phyloP scores from a whole-genome alignment of 2,113 vertebrate genomes.

The Cebus imitator region DNA sequence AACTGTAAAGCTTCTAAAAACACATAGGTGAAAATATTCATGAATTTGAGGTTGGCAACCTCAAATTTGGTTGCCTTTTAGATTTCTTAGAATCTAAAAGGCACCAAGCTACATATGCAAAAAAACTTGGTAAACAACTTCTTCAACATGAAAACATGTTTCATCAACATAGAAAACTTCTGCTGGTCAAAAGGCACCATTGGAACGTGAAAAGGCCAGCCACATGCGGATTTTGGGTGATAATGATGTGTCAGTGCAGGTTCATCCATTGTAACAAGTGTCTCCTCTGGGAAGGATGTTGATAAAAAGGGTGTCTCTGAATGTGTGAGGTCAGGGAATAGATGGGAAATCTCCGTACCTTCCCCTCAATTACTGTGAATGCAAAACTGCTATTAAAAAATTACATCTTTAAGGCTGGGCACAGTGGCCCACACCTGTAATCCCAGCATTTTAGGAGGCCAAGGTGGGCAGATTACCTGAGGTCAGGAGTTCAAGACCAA shows the following conservation, averaged over 20 bases:
- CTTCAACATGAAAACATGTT: not conserved
- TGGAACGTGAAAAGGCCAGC: not conserved
- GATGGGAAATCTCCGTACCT: not conserved
- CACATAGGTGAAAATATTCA: not conserved
- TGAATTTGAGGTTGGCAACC: not conserved
- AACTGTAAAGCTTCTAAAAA: not conserved
- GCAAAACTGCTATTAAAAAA: not conserved
- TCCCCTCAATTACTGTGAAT: not conserved
- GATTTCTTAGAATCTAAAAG: not conserved
- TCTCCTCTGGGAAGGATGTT: not conserved
- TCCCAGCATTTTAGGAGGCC: too few species aligned
- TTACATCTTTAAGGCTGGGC: not conserved
- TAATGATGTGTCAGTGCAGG: accelerated
- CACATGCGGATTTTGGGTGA: too few species aligned
- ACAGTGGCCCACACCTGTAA: too few species aligned
- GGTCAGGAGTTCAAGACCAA: too few species aligned
- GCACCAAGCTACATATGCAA: not conserved
- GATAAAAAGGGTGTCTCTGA: too few species aligned
- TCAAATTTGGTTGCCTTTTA: too few species aligned
- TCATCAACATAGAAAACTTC: not conserved
- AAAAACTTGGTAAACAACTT: not conserved
- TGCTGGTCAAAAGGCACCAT: not conserved
- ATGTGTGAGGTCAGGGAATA: not conserved
- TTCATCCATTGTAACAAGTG: not conserved
- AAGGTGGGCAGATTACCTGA: too few species aligned